phyloP scores from a whole-genome alignment of 2,797 vertebrate genomes.

The Tokudaia tokunoshimensis region DNA sequence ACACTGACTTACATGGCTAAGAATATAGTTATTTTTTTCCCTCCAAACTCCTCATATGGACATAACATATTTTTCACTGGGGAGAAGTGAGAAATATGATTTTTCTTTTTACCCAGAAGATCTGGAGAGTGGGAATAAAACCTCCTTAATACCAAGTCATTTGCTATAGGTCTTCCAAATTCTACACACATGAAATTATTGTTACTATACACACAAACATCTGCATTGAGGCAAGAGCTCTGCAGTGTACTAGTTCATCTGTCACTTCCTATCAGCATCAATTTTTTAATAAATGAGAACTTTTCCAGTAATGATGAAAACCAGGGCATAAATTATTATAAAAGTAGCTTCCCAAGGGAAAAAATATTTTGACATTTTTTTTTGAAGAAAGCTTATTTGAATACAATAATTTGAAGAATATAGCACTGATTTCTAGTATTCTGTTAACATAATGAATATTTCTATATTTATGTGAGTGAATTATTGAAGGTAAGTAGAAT shows the following conservation, averaged over 20 bases:
- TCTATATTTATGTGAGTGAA: not conserved
- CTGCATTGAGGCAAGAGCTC: conserved; percentile 29
- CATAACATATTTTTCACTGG: not conserved
- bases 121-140: not conserved
- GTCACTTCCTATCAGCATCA: conserved; percentile 40
- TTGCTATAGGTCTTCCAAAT: not conserved
- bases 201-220: not conserved
- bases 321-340: conserved; percentile 7
- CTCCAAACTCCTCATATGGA: not conserved
- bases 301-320: conserved; percentile 61
- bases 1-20: not conserved
- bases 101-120: conserved; percentile 24
- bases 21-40: not conserved
- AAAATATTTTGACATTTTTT: conserved; percentile 56
- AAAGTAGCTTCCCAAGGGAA: not conserved
- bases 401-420: not conserved
- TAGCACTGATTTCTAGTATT: not conserved
- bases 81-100: not conserved
- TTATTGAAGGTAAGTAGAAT: not conserved
- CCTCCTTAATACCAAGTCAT: not conserved
- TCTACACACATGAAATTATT: conserved; percentile 1
- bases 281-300: conserved; percentile 67
- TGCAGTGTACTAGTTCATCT: conserved; percentile 16
- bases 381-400: conserved; percentile 11
- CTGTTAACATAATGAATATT: not conserved